A percentile compares a stretch with the other conserved stretches of the same genome.
These are phyloP conservation scores for Cephonodes hylas DNA, from an alignment of 2,888 invertebrate species.

Conservation along the genomic window DNA sequence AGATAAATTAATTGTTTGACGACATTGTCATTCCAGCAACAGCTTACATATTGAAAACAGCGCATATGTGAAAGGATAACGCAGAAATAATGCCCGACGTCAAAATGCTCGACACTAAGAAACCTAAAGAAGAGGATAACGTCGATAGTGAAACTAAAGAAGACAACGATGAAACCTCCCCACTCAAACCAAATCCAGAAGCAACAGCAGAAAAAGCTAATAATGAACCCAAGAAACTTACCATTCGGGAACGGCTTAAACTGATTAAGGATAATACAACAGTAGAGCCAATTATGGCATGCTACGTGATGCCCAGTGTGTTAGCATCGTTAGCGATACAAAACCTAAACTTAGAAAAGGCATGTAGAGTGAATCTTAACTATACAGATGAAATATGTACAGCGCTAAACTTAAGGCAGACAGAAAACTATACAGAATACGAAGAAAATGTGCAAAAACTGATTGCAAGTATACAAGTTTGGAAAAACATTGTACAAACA, in stretches of 20 bases:
- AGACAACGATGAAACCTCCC: conserved; percentile 43
- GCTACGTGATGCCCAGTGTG: conserved; percentile 84
- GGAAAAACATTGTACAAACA: conserved; percentile 92
- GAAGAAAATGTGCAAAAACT: conserved; percentile 85
- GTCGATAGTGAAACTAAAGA: conserved; percentile 37
- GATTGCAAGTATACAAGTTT: conserved; percentile 89
- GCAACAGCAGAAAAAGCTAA: conserved; percentile 26
- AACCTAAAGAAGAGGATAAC: conserved; percentile 24
- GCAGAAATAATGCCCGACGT: conserved; percentile 18
- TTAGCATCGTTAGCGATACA: conserved; percentile 89
- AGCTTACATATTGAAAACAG: conserved; percentile 14
- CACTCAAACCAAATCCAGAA: conserved; percentile 43
- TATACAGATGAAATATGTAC: conserved; percentile 87
- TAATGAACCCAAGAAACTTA: conserved; percentile 39
- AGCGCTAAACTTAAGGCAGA: conserved; percentile 86
- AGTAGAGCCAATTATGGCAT: conserved; percentile 87
- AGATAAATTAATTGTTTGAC: conserved; percentile 16
- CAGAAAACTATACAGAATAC: conserved; percentile 79
- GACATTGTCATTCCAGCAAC: conserved; percentile 27
- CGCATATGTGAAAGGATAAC: conserved; percentile 15
- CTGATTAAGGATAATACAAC: conserved; percentile 80
- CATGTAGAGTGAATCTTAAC: conserved; percentile 89
- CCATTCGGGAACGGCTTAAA: conserved; percentile 55
- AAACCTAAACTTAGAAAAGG: conserved; percentile 86
- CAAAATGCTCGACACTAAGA: conserved; percentile 22